Base-by-base conservation (phyloP, 2,888 invertebrate genomes). In the Pseudoips prasinana region DNA sequence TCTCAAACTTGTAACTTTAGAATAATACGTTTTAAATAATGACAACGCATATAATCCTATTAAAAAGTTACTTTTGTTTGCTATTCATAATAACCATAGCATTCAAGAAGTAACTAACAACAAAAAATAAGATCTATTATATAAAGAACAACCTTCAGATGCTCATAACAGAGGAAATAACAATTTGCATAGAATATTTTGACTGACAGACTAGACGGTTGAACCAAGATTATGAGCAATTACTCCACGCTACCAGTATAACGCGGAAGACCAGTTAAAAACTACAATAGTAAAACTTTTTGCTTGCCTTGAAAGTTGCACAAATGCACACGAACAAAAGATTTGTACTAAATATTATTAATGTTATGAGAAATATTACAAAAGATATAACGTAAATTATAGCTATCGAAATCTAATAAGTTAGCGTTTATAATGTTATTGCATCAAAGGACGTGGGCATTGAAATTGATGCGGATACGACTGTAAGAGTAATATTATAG, bases 111-210 rank as follows among this genome's bases (percentile, higher is more conserved):
- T n/a, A n/a, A n/a, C n/a, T n/a, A n/a, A n/a, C n/a, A n/a, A n/a
- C n/a, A n/a, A n/a, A n/a, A n/a, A n/a, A n/a, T n/a, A n/a, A n/a
- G n/a, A n/a, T n/a, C n/a, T n/a, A n/a, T n/a, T n/a, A n/a, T n/a
- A n/a, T n/a, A n/a, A n/a, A n/a, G 9, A 34, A 39, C 29, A 53
- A 35, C 50, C 53, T 53, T 50, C 38, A 42, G 11, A 25, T 4
- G n/a, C n/a, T n/a, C n/a, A n/a, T n/a, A n/a, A n/a, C n/a, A 67
- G 61, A 64, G 65, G 65, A 71, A 71, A 61, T 39, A 56, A 55
- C 57, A 67, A 75, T 72, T 68, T 65, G 66, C 62, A 52, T 43
- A 29, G 63, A 60, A 18, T 5, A n/a, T n/a, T n/a, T n/a, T n/a
- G n/a, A 68, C 63, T 55, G 60, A 58, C 57, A 56, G n/a, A n/a